Evolutionary conservation across 2,888 invertebrate species (phyloP).

Genomic region (Nomada hirtipes): DNA sequence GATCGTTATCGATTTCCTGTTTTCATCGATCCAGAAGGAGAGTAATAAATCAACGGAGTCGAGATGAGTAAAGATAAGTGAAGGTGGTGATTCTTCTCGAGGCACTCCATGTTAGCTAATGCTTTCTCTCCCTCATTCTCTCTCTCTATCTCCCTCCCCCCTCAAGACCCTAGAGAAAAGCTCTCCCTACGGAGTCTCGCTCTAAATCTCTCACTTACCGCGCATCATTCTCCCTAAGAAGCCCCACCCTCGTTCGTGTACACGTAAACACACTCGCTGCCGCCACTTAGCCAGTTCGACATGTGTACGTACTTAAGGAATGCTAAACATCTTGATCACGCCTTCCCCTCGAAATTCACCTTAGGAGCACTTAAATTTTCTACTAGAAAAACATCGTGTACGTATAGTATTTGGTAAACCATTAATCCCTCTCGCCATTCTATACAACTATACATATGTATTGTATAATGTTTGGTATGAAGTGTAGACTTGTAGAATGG

Average conservation of each 20-base stretch:
- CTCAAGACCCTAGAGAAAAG: constrained; percentile 5
- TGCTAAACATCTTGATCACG: constrained; percentile 27
- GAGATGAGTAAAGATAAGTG: constrained; percentile 7
- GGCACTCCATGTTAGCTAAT: background rate
- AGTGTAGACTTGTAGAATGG: no score
- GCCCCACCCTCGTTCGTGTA: constrained; percentile 19
- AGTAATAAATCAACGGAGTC: constrained; percentile 13
- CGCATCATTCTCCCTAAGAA: constrained; percentile 30
- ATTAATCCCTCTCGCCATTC: no score
- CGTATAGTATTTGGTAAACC: no score
- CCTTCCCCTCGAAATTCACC: background rate
- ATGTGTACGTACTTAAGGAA: constrained; percentile 23
- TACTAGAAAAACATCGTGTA: no score
- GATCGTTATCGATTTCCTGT: background rate
- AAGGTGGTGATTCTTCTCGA: constrained; percentile 9
- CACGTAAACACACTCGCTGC: constrained; percentile 33
- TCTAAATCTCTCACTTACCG: constrained; percentile 37
- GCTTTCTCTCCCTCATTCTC: background rate
- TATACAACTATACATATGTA: no score
- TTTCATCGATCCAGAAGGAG: background rate
- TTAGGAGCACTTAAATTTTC: background rate
- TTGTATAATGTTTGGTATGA: no score
- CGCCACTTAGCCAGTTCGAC: constrained; percentile 21
- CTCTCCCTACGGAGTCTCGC: constrained; percentile 18
- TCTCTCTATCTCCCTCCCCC: background rate